Conservation (phyloP, 2,888 invertebrate genomes). For the Chrysolina haemoptera region DNA sequence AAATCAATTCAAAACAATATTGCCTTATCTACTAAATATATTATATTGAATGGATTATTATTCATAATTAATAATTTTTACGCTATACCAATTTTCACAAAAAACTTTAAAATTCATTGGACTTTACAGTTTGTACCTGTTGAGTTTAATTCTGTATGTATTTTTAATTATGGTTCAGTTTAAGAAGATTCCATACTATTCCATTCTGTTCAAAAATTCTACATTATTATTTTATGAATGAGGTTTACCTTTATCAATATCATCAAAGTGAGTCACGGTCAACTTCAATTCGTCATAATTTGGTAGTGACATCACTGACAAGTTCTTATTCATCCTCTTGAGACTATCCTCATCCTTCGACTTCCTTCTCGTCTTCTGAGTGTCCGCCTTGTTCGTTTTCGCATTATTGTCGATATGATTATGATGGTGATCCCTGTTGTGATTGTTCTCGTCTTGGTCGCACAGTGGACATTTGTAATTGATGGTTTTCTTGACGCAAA, state of each 20-base stretch:
- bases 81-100: too few species aligned
- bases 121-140: too few species aligned
- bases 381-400: conserved; percentile 39
- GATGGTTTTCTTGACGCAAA: conserved; percentile 66
- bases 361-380: conserved; percentile 44
- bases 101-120: too few species aligned
- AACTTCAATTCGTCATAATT: conserved; percentile 71
- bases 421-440: conserved; percentile 61
- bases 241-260: conserved; percentile 52
- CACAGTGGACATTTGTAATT: conserved; percentile 67
- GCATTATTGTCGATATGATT: conserved; percentile 48
- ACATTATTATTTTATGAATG: too few species aligned
- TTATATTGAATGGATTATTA: too few species aligned
- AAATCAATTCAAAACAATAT: too few species aligned
- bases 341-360: conserved; percentile 53
- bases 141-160: too few species aligned
- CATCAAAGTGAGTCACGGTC: conserved; percentile 62
- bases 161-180: too few species aligned
- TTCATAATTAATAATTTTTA: too few species aligned
- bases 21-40: too few species aligned
- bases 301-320: conserved; percentile 72
- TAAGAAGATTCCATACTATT: too few species aligned
- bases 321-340: conserved; percentile 68
- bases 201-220: too few species aligned
- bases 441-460: conserved; percentile 60